These are phyloP conservation scores for Antrozous pallidus DNA, from an alignment of 2,797 vertebrate genomes.

Conservation along the genomic window DNA sequence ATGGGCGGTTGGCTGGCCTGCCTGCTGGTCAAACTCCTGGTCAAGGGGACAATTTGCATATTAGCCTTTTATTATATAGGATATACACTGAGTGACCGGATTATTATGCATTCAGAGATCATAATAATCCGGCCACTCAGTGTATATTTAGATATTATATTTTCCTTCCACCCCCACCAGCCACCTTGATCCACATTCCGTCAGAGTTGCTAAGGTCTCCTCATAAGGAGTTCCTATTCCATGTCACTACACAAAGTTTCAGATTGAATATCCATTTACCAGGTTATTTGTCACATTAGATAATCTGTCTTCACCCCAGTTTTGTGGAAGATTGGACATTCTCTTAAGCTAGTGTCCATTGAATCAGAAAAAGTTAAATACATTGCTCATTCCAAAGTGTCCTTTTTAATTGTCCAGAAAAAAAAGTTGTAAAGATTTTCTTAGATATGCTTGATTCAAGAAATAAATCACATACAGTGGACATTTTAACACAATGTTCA, in stretches of 20 bases:
- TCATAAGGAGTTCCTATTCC: accelerated
- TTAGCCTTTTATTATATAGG: too few relatives aligned
- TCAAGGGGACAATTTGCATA: too few relatives aligned
- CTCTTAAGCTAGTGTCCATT: background rate
- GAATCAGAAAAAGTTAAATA: background rate
- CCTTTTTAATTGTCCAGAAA: background rate
- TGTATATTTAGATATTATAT: background rate
- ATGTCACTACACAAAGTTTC: accelerated
- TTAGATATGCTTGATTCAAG: background rate
- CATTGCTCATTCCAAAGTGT: background rate
- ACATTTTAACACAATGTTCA: background rate
- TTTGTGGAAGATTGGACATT: background rate
- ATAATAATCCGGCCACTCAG: too few relatives aligned
- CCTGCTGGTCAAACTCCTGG: too few relatives aligned
- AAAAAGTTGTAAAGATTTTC: background rate
- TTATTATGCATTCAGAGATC: too few relatives aligned
- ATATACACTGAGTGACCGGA: too few relatives aligned
- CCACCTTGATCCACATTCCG: background rate
- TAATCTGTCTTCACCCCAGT: background rate
- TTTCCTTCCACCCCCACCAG: background rate
- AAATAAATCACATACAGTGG: background rate
- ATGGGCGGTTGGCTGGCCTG: too few relatives aligned
- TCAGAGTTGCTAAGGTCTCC: background rate
- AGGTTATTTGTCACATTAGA: background rate
- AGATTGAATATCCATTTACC: background rate